Conservation (phyloP, 2,888 invertebrate species). For the Phengaris arion region DNA sequence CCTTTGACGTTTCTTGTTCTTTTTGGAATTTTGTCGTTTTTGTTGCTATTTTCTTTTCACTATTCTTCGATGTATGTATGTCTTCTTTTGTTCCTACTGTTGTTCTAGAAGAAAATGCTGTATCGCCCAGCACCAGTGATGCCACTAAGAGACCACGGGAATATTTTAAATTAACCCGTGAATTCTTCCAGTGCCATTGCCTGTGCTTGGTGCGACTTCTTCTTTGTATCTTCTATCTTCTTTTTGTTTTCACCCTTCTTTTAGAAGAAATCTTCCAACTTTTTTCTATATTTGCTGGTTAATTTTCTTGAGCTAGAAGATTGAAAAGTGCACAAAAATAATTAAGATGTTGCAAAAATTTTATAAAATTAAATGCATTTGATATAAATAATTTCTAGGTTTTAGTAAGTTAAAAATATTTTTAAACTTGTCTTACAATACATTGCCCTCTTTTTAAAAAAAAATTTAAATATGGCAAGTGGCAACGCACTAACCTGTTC, state of each 20-base stretch:
- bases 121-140: constrained; percentile 80
- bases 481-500: constrained; percentile 15
- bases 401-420: background rate
- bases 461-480: background rate
- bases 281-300: background rate
- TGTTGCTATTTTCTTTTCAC: background rate
- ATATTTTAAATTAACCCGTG: constrained; percentile 83
- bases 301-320: background rate
- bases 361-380: background rate
- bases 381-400: background rate
- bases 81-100: constrained; percentile 5
- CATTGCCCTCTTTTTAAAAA: background rate
- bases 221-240: constrained; percentile 41
- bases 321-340: background rate
- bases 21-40: background rate
- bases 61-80: background rate
- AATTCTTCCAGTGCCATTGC: constrained; percentile 94
- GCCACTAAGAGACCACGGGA: constrained; percentile 87
- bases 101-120: constrained; percentile 40
- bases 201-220: constrained; percentile 78
- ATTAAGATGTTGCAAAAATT: background rate
- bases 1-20: background rate
- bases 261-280: too few relatives aligned
- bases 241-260: constrained; percentile 34
- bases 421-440: background rate